A percentile compares a stretch with the other conserved stretches of the same genome.
Conservation (phyloP, 2,888 invertebrate genomes). For the Chrysina gloriosa region DNA sequence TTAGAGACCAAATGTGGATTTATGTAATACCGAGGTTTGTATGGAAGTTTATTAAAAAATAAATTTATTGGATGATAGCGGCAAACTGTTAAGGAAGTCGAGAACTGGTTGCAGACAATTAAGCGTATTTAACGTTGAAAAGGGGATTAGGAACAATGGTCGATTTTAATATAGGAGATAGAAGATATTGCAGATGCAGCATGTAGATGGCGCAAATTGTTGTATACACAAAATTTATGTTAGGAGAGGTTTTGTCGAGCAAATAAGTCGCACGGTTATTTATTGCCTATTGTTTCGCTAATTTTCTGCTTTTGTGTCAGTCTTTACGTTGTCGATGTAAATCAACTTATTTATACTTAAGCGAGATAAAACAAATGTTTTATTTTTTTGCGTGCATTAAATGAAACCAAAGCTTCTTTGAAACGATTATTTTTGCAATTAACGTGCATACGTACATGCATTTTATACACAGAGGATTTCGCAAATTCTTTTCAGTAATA, state of each 20-base stretch:
- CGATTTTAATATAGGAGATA: slow-evolving; percentile 30
- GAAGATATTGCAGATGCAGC: slow-evolving; percentile 27
- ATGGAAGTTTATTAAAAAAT: slow-evolving; percentile 37
- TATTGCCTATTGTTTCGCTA: slow-evolving; percentile 34
- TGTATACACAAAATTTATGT: slow-evolving; percentile 37
- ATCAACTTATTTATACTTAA: slow-evolving; percentile 5
- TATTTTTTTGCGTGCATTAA: neutral
- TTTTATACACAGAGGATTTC: no score
- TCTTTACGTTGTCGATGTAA: slow-evolving; percentile 26
- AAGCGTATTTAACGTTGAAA: slow-evolving; percentile 29
- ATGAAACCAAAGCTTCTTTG: no score
- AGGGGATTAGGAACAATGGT: slow-evolving; percentile 31
- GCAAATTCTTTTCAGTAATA: no score
- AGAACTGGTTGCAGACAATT: slow-evolving; percentile 19
- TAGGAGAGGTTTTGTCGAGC: slow-evolving; percentile 34
- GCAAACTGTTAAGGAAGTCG: slow-evolving; percentile 30
- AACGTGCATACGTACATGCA: no score
- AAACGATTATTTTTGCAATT: neutral
- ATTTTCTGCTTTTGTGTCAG: slow-evolving; percentile 32
- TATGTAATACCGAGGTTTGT: slow-evolving; percentile 29
- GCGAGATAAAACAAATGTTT: neutral
- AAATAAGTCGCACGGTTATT: slow-evolving; percentile 24
- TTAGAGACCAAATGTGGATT: slow-evolving; percentile 28
- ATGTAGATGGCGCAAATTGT: slow-evolving; percentile 36
- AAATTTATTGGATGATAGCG: slow-evolving; percentile 33